phyloP scores from a whole-genome alignment of 1,140 invertebrate genomes.

The Drosophila lini region DNA sequence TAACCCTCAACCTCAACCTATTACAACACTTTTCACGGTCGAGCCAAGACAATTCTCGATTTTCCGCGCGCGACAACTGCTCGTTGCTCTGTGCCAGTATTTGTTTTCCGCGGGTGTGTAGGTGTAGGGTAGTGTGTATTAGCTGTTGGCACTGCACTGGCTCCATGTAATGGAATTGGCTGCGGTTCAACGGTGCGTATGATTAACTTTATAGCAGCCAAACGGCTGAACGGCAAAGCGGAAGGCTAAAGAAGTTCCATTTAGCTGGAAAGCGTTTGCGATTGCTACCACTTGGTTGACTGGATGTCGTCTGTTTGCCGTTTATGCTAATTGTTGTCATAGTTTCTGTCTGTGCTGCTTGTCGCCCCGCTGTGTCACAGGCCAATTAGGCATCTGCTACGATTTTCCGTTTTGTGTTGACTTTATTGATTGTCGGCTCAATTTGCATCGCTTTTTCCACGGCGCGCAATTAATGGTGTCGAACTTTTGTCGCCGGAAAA shows the following conservation, averaged over 20 bases:
- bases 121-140: neutral
- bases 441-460: constrained; percentile 18
- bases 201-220: constrained; percentile 45
- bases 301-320: constrained; percentile 13
- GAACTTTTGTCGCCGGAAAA: constrained; percentile 5
- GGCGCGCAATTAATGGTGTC: constrained; percentile 25
- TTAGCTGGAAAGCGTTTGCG: constrained; percentile 7
- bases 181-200: constrained; percentile 61
- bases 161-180: constrained; percentile 49
- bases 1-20: constrained; percentile 29
- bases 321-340: constrained; percentile 49
- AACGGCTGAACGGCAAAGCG: constrained; percentile 14
- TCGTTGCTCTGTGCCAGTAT: constrained; percentile 17
- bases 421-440: constrained; percentile 42
- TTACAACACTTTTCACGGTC: constrained; percentile 52
- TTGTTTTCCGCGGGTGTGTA: constrained; percentile 9
- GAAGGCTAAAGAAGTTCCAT: constrained; percentile 29
- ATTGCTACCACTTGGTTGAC: constrained; percentile 16
- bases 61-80: constrained; percentile 35
- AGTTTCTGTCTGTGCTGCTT: constrained; percentile 12
- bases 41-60: constrained; percentile 33
- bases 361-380: constrained; percentile 7
- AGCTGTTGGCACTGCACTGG: constrained; percentile 44
- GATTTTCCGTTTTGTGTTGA: constrained; percentile 25
- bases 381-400: constrained; percentile 35